phyloP scores from a whole-genome alignment of 2,113 vertebrate species.

The Pagrus major region DNA sequence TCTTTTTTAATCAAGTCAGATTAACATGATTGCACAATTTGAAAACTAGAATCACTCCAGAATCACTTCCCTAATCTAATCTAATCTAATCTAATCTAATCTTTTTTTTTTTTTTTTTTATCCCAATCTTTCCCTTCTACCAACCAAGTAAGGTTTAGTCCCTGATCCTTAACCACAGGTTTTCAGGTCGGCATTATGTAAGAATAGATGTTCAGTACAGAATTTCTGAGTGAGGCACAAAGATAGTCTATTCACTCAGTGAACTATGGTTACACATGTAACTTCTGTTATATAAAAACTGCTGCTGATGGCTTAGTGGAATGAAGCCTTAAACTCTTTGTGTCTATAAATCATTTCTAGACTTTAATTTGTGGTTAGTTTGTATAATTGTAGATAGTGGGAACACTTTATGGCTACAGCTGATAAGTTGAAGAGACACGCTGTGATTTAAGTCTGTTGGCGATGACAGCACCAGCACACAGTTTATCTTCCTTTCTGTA shows the following conservation, averaged over 20 bases:
- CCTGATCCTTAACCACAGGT: too few relatives aligned
- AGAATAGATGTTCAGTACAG: not conserved
- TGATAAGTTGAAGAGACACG: slow-evolving; percentile 7
- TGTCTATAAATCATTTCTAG: not conserved
- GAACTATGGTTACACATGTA: not conserved
- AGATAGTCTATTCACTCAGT: too few relatives aligned
- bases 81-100: too few relatives aligned
- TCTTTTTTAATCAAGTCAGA: too few relatives aligned
- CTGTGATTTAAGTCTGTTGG: slow-evolving; percentile 16
- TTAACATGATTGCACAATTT: too few relatives aligned
- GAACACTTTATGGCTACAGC: not conserved
- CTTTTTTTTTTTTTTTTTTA: too few relatives aligned
- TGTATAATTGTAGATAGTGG: not conserved
- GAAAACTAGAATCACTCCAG: too few relatives aligned
- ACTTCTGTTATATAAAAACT: not conserved
- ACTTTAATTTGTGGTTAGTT: not conserved
- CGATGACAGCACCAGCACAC: not conserved
- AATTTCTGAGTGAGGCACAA: too few relatives aligned
- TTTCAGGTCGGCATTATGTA: not conserved
- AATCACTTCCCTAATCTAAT: too few relatives aligned
- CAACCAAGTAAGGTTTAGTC: too few relatives aligned
- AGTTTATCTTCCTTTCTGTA: slow-evolving; percentile 7
- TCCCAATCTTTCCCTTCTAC: too few relatives aligned
- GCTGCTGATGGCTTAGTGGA: not conserved
- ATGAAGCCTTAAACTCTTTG: not conserved